Evolutionary conservation across 2,797 vertebrate genomes (phyloP).

Genomic region (Brachyalestes nurse): DNA sequence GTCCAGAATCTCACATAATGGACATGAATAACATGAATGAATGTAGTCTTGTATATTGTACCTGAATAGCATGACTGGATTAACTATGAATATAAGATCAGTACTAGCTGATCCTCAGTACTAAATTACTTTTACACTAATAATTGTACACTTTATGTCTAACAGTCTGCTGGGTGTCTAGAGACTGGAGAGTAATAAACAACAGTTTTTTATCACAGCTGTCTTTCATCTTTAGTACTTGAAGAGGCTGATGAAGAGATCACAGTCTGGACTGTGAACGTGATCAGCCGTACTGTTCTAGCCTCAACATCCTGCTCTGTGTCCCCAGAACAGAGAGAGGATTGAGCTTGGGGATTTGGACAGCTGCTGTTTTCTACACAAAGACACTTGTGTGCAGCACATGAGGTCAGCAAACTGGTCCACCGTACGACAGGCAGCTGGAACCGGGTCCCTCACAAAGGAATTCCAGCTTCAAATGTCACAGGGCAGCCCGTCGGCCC

Average conservation of each 20-base stretch:
- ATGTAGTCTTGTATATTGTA: too few relatives aligned
- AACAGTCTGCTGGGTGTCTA: not conserved
- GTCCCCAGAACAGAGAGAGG: constrained; percentile 18
- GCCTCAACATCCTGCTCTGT: constrained; percentile 44
- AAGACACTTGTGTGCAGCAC: constrained; percentile 50
- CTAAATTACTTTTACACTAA: not conserved
- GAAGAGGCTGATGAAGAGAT: constrained; percentile 28
- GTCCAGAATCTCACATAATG: too few relatives aligned
- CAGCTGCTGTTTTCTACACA: constrained; percentile 54
- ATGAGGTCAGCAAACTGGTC: constrained; percentile 40
- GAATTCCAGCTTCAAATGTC: constrained; percentile 47
- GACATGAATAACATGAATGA: too few relatives aligned
- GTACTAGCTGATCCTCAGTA: too few relatives aligned
- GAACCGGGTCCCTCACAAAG: constrained; percentile 22
- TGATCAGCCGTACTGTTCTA: constrained; percentile 18
- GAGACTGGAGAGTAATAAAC: not conserved
- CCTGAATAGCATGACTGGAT: too few relatives aligned
- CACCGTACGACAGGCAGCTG: constrained; percentile 30
- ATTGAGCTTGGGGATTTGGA: constrained; percentile 37
- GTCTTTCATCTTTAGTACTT: constrained; percentile 13
- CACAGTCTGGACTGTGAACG: constrained; percentile 13
- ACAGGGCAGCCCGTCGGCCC: constrained; percentile 11
- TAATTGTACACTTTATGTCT: not conserved
- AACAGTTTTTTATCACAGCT: not conserved
- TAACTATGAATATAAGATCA: too few relatives aligned